Conservation (phyloP, 2,797 vertebrate species). For the Adrianichthys oophorus region DNA sequence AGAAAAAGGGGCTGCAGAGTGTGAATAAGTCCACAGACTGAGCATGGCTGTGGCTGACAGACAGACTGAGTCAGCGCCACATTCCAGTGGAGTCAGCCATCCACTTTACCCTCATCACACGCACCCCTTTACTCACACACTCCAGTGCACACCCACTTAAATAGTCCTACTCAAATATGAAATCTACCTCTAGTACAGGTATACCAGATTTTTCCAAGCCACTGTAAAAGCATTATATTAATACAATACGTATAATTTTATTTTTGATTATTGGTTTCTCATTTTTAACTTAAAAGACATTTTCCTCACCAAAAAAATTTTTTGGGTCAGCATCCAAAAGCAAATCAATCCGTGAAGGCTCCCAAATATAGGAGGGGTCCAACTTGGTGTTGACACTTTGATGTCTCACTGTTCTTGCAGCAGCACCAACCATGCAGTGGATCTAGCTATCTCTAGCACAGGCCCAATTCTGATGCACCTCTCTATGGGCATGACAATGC, state of each 20-base stretch:
- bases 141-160: constrained; percentile 29
- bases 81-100: constrained; percentile 82
- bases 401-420: neutral
- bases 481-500: constrained; percentile 4
- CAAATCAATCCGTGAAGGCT: constrained; percentile 1
- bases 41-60: constrained; percentile 74
- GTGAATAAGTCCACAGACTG: constrained; percentile 76
- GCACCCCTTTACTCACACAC: constrained; percentile 33
- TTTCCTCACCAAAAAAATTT: too few species aligned
- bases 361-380: neutral
- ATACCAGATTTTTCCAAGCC: constrained; percentile 12
- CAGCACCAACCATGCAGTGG: neutral
- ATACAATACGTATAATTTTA: neutral
- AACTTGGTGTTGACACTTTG: constrained; percentile 9
- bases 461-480: constrained; percentile 9
- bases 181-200: constrained; percentile 35
- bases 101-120: constrained; percentile 68
- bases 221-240: neutral
- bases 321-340: neutral
- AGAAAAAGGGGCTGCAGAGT: constrained; percentile 56
- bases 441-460: constrained; percentile 6
- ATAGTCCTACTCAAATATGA: constrained; percentile 18
- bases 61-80: constrained; percentile 80
- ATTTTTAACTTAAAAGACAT: neutral
- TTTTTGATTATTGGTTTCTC: neutral